Evolutionary conservation across 2,797 vertebrate species (phyloP).

Genomic region (Anguilla anguilla): DNA sequence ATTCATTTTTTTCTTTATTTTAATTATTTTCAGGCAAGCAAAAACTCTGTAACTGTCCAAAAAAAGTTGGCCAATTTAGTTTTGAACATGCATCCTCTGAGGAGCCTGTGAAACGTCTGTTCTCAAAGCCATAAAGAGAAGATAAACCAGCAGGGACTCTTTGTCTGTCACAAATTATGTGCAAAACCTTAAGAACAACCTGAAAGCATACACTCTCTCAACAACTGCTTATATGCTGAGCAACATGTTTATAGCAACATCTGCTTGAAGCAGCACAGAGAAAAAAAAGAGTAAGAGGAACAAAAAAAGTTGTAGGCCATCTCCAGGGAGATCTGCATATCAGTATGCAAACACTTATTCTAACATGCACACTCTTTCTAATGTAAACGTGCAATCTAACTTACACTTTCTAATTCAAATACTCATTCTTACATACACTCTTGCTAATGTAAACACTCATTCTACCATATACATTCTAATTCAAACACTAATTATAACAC

Average conservation of each 20-base stretch:
- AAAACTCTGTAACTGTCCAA: neutral
- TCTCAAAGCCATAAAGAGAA: neutral
- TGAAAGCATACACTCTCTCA: neutral
- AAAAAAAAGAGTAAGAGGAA: neutral
- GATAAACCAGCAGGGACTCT: neutral
- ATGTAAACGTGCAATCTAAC: neutral
- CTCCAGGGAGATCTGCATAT: neutral
- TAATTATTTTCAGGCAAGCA: neutral
- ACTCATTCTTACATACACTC: neutral
- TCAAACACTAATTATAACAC: neutral
- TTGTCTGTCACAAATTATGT: neutral
- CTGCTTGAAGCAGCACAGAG: neutral
- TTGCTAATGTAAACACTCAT: neutral
- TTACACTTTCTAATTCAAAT: neutral
- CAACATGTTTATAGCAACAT: slow-evolving; percentile 8
- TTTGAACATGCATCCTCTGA: neutral
- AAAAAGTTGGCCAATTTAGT: neutral
- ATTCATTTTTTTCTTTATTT: neutral
- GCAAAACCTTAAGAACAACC: neutral
- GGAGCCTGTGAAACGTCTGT: neutral
- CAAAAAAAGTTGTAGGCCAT: neutral
- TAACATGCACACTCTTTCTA: neutral
- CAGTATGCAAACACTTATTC: neutral
- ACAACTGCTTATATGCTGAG: neutral
- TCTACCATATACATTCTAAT: neutral